phyloP scores from a whole-genome alignment of 2,888 invertebrate species.

The Thereva nobilitata region DNA sequence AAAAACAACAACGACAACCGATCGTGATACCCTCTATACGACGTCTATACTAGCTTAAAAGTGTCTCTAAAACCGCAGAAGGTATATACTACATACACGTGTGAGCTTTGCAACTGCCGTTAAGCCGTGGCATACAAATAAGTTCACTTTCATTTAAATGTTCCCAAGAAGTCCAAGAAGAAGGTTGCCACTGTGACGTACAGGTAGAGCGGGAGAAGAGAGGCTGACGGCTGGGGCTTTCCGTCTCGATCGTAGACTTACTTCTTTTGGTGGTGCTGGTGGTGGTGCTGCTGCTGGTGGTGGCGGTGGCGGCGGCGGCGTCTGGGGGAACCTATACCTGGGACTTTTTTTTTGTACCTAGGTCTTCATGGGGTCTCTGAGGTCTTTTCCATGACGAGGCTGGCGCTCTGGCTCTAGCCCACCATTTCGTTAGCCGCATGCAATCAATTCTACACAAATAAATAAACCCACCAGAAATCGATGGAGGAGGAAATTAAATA shows the following conservation, averaged over 20 bases:
- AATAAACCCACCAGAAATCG: constrained; percentile 17
- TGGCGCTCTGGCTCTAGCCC: constrained; percentile 16
- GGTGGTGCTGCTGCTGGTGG: background rate
- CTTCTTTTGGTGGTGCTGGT: background rate
- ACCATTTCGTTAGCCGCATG: background rate
- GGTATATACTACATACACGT: too few relatives aligned
- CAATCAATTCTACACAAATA: constrained; percentile 13
- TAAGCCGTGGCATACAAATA: constrained; percentile 35
- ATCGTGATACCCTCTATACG: constrained; percentile 20
- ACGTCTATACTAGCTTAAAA: constrained; percentile 11
- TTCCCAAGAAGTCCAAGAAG: constrained; percentile 29
- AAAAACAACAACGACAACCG: background rate
- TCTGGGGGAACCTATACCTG: background rate
- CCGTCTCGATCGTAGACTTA: too few relatives aligned
- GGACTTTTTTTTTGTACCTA: background rate
- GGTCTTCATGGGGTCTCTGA: background rate
- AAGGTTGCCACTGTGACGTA: constrained; percentile 16
- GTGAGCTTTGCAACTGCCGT: too few relatives aligned
- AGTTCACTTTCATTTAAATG: constrained; percentile 42
- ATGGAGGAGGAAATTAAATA: constrained; percentile 24
- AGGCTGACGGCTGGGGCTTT: background rate
- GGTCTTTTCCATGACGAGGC: constrained; percentile 20
- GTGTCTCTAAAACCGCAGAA: background rate
- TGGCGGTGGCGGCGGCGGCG: background rate
- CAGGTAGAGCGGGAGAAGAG: too few relatives aligned